phyloP scores from a whole-genome alignment of 2,113 vertebrate species.

The Engystomops pustulosus region DNA sequence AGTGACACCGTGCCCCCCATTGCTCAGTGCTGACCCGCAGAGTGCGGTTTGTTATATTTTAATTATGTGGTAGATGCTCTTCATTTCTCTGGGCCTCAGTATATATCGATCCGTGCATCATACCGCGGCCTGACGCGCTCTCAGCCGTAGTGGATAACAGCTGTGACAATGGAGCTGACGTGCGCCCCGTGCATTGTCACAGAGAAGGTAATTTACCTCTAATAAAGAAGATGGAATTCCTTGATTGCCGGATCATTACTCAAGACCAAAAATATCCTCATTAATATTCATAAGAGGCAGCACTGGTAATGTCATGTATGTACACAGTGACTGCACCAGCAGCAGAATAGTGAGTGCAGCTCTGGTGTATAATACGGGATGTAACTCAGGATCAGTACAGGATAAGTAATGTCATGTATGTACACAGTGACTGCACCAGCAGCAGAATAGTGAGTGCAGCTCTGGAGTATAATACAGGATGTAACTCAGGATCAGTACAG shows the following conservation, averaged over 20 bases:
- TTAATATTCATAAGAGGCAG: background rate
- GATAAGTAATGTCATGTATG: too few relatives aligned
- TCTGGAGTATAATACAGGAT: too few relatives aligned
- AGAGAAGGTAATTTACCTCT: background rate
- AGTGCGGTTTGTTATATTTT: slow-evolving; percentile 4
- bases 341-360: too few relatives aligned
- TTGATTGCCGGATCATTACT: background rate
- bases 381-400: too few relatives aligned
- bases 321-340: too few relatives aligned
- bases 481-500: too few relatives aligned
- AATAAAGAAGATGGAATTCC: background rate
- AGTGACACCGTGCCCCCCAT: background rate
- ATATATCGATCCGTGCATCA: slow-evolving; percentile 7
- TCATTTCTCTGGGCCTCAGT: background rate
- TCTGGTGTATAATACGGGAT: too few relatives aligned
- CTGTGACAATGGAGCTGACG: background rate
- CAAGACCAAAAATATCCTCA: background rate
- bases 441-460: too few relatives aligned
- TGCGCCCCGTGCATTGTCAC: background rate
- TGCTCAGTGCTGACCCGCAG: background rate
- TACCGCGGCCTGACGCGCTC: background rate
- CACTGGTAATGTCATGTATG: background rate
- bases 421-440: too few relatives aligned
- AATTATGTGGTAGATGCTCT: background rate
- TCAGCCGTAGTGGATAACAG: background rate